These are phyloP conservation scores for Mesoclemmys tuberculata DNA, from an alignment of 2,113 vertebrate genomes.

Conservation along the genomic window DNA sequence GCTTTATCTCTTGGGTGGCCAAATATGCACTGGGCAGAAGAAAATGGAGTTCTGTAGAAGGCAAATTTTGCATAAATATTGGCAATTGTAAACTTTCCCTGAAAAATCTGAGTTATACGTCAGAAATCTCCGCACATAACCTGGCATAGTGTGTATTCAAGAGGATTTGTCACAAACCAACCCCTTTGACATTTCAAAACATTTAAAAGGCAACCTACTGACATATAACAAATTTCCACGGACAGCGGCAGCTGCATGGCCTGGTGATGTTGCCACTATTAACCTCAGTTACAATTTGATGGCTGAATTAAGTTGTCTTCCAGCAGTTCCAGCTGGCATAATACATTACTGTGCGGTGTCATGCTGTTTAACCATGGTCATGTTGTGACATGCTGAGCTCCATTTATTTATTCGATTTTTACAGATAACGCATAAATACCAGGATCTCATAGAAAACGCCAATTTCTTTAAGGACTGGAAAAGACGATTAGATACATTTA, in stretches of 20 bases:
- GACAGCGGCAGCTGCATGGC: conserved; percentile 62
- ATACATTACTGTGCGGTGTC: conserved; percentile 47
- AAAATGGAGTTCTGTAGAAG: neutral
- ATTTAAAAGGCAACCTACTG: conserved; percentile 42
- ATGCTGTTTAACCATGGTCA: conserved; percentile 58
- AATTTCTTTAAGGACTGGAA: conserved; percentile 16
- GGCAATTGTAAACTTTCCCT: neutral
- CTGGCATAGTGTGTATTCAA: neutral
- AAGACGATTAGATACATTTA: neutral
- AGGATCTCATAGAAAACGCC: neutral
- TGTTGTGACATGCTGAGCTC: conserved; percentile 46
- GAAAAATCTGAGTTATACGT: conserved; percentile 8
- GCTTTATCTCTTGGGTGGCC: conserved; percentile 46
- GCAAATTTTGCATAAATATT: neutral
- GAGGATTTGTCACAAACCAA: conserved; percentile 18
- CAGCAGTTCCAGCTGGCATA: conserved; percentile 70
- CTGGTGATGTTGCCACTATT: conserved; percentile 56
- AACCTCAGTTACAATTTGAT: conserved; percentile 56
- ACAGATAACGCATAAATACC: conserved; percentile 31
- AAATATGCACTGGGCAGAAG: neutral
- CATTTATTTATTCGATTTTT: conserved; percentile 37
- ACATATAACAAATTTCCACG: conserved; percentile 45
- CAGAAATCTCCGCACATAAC: neutral
- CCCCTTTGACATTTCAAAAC: conserved; percentile 15
- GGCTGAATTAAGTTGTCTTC: conserved; percentile 71